A percentile compares a stretch with the other conserved stretches of the same genome.
These are phyloP conservation scores for Linnaemya tessellans DNA, from an alignment of 2,888 invertebrate species.

Conservation along the genomic window DNA sequence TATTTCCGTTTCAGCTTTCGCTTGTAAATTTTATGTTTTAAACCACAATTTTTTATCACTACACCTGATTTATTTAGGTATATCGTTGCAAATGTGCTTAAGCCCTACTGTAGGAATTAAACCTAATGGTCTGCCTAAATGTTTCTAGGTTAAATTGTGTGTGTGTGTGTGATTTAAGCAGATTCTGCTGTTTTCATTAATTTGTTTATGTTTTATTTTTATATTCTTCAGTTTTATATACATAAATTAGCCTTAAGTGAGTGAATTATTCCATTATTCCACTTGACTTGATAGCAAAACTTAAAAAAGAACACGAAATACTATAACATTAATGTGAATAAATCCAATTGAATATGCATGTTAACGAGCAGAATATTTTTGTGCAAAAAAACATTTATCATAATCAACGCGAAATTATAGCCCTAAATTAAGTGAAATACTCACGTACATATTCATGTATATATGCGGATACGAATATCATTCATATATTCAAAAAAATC, in stretches of 20 bases:
- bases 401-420: constrained; percentile 4
- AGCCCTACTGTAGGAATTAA: background rate
- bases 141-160: constrained; percentile 33
- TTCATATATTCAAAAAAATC: too few species aligned
- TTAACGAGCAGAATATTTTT: constrained; percentile 29
- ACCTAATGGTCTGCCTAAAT: background rate
- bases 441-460: background rate
- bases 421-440: background rate
- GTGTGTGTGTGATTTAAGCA: constrained; percentile 6
- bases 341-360: constrained; percentile 16
- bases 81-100: background rate
- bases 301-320: background rate
- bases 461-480: too few species aligned
- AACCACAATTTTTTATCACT: constrained; percentile 25
- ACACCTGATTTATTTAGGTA: constrained; percentile 8
- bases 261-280: constrained; percentile 68
- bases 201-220: constrained; percentile 15
- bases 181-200: constrained; percentile 28
- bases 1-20: constrained; percentile 11
- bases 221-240: constrained; percentile 58
- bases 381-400: background rate
- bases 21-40: background rate
- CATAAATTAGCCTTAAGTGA: constrained; percentile 61
- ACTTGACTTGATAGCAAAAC: constrained; percentile 59
- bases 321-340: constrained; percentile 22